These are phyloP conservation scores for Harpegnathos saltator DNA, from an alignment of 1,140 invertebrate genomes.

Conservation along the genomic window DNA sequence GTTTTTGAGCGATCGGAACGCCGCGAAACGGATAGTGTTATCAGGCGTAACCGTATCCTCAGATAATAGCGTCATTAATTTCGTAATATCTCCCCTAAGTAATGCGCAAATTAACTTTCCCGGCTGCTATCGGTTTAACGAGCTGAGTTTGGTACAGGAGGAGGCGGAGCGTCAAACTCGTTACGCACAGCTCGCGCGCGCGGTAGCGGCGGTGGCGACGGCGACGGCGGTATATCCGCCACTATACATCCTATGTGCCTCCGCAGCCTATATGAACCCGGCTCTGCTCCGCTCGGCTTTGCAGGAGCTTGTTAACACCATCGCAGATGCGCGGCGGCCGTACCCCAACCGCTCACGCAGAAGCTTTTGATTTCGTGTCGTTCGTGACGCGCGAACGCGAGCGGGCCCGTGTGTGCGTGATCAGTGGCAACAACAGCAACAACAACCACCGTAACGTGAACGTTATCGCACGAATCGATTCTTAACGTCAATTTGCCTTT, in stretches of 20 bases:
- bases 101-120: conserved; percentile 61
- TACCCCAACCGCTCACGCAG: conserved; percentile 27
- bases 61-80: conserved; percentile 61
- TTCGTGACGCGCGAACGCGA: conserved; percentile 27
- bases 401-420: conserved; percentile 14
- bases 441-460: conserved; percentile 7
- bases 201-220: neutral
- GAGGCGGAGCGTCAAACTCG: conserved; percentile 54
- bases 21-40: conserved; percentile 44
- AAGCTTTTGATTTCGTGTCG: conserved; percentile 64
- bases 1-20: conserved; percentile 24
- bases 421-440: conserved; percentile 7
- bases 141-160: conserved; percentile 56
- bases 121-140: conserved; percentile 64
- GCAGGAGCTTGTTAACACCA: conserved; percentile 65
- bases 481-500: conserved; percentile 40
- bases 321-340: conserved; percentile 55
- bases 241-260: conserved; percentile 24
- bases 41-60: conserved; percentile 32
- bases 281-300: conserved; percentile 57
- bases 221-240: conserved; percentile 16
- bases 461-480: conserved; percentile 51
- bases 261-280: conserved; percentile 20
- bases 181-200: conserved; percentile 38
- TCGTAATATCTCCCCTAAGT: conserved; percentile 50